These are phyloP conservation scores for Sphaerophoria rueppellii DNA, from an alignment of 2,888 invertebrate genomes.

Conservation along the genomic window DNA sequence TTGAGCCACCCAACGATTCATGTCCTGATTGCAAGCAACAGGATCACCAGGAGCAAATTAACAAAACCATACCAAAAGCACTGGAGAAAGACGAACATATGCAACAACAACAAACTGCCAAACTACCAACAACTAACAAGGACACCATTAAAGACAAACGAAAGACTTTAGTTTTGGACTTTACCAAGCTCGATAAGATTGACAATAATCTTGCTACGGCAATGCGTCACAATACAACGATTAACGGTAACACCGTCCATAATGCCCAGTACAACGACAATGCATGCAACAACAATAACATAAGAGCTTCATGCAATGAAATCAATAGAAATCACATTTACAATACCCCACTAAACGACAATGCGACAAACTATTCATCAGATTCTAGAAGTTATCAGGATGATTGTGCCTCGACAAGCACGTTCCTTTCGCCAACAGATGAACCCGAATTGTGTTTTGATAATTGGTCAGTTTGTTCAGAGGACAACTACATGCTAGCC, in stretches of 20 bases:
- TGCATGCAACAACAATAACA: conserved; percentile 76
- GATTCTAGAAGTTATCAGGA: conserved; percentile 81
- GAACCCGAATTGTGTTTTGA: conserved; percentile 85
- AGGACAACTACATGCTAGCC: conserved; percentile 81
- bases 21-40: conserved; percentile 74
- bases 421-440: conserved; percentile 85
- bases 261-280: conserved; percentile 75
- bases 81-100: conserved; percentile 80
- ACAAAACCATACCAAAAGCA: conserved; percentile 75
- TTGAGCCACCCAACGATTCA: conserved; percentile 39
- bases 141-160: conserved; percentile 80
- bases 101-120: conserved; percentile 77
- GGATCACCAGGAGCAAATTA: conserved; percentile 47
- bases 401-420: conserved; percentile 82
- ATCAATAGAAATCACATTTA: conserved; percentile 80
- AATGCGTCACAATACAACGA: conserved; percentile 68
- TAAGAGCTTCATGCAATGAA: conserved; percentile 79
- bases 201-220: conserved; percentile 68
- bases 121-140: conserved; percentile 73
- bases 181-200: conserved; percentile 83
- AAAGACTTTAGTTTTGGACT: conserved; percentile 85
- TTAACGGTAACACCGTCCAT: conserved; percentile 70
- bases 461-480: conserved; percentile 87
- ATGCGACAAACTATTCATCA: conserved; percentile 81
- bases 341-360: conserved; percentile 80